Conservation (phyloP, 2,888 invertebrate genomes). For the Dione juno region DNA sequence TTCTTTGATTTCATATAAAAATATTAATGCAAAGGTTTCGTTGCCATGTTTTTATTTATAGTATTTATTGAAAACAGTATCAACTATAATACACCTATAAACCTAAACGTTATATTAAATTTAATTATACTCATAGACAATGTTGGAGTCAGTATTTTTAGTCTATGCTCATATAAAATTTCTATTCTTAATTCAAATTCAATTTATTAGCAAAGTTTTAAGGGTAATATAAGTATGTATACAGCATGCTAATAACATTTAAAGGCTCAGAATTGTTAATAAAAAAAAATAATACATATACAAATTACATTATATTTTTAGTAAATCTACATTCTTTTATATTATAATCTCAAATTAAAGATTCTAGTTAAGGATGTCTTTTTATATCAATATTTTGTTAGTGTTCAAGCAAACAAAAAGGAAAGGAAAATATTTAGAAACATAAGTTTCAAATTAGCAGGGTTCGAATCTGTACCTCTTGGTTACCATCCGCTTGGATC, state of each 20-base stretch:
- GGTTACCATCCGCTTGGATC: no score
- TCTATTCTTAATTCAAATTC: constrained; percentile 24
- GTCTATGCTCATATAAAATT: constrained; percentile 24
- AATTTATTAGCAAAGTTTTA: constrained; percentile 30
- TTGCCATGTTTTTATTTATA: constrained; percentile 21
- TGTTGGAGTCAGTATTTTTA: constrained; percentile 12
- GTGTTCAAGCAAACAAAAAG: no score
- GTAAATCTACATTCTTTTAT: no score
- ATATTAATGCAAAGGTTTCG: constrained; percentile 30
- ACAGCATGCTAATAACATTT: constrained; percentile 14
- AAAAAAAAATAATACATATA: not conserved
- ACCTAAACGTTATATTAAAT: constrained; percentile 10
- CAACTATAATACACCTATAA: constrained; percentile 14
- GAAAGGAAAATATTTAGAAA: no score
- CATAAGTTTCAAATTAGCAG: no score
- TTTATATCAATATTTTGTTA: no score
- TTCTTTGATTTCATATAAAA: constrained; percentile 7
- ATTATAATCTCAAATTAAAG: no score
- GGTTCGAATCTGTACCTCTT: no score
- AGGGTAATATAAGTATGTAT: constrained; percentile 42
- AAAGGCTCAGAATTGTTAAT: not conserved
- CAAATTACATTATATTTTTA: no score
- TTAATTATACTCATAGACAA: constrained; percentile 12
- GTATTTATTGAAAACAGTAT: constrained; percentile 23
- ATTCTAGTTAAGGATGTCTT: no score